Conservation (phyloP, 2,888 invertebrate species). For the Timema podura region DNA sequence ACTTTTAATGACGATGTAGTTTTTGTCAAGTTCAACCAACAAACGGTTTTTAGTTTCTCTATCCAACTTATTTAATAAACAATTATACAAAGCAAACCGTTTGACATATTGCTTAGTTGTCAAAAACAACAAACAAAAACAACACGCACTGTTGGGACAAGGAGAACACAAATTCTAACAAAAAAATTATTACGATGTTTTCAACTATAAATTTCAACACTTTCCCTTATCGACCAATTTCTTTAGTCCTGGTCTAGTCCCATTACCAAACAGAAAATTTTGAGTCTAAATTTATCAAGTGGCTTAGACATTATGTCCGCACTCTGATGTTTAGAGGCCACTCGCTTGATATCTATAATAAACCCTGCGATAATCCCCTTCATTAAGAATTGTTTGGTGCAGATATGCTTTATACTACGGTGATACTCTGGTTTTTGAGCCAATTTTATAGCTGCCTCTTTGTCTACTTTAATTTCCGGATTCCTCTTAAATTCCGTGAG, state of each 20-base stretch:
- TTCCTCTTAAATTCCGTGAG: background rate
- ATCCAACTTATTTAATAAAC: too few relatives aligned
- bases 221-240: too few relatives aligned
- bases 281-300: background rate
- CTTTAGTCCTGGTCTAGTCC: background rate
- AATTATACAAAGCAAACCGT: too few relatives aligned
- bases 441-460: constrained; percentile 6
- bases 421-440: background rate
- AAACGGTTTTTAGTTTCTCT: too few relatives aligned
- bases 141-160: too few relatives aligned
- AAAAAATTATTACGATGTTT: too few relatives aligned
- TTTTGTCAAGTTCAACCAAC: too few relatives aligned
- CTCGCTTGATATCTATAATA: background rate
- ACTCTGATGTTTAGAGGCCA: background rate
- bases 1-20: too few relatives aligned
- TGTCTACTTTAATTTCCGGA: background rate
- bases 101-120: too few relatives aligned
- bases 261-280: background rate
- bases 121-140: too few relatives aligned
- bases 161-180: too few relatives aligned
- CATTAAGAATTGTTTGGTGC: background rate
- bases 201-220: too few relatives aligned
- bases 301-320: background rate
- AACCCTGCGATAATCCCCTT: background rate
- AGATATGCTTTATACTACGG: background rate